Base-by-base conservation (phyloP, 2,113 vertebrate genomes). In the Fukomys damarensis region DNA sequence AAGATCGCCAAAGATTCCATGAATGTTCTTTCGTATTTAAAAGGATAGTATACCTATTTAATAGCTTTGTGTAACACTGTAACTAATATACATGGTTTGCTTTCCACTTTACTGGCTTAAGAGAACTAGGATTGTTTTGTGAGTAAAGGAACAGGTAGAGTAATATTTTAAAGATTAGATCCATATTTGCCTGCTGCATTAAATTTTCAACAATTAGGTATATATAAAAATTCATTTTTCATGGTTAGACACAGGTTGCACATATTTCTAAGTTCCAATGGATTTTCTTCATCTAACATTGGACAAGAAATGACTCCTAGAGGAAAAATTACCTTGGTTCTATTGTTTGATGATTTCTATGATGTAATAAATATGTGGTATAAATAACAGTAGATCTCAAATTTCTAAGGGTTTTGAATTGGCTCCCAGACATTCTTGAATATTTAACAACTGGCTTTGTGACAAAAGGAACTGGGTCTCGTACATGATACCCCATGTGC, bases 121-220 rank as follows among this genome's bases (percentile, higher is more conserved):
- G 43, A 82, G 46, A 41, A 74, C 46, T 86, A 5, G 86, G 41
- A 77, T 91, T 88, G 93, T 91, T 79, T 91, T 22, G 38, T 91
- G 88, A 94, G 43, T 86, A 77, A 79, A 89, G 17, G 86, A n/a
- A 77, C 89, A n/a, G 80, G 14, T 9, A 41, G 28, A 49, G 26
- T 19, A 68, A 65, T 12, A 19, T 89, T 88, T 86, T 88, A 46
- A 84, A 96, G 79, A 77, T 76, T 16, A 86, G 54, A 95, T 72
- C 3, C 41, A 7, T 35, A 5, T 88, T 88, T 93, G 24, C 58
- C 41, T 84, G 14, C 35, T 86, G 43, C 49, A 7, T 61, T 76
- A 93, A 54, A 74, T 93, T 91, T 66, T n/a, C 52, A 96, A 38
- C 49, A 84, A 17, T 97, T 68, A 87, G 26, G 96, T 68, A 14